phyloP scores from a whole-genome alignment of 2,113 vertebrate genomes.

The Murina feae region DNA sequence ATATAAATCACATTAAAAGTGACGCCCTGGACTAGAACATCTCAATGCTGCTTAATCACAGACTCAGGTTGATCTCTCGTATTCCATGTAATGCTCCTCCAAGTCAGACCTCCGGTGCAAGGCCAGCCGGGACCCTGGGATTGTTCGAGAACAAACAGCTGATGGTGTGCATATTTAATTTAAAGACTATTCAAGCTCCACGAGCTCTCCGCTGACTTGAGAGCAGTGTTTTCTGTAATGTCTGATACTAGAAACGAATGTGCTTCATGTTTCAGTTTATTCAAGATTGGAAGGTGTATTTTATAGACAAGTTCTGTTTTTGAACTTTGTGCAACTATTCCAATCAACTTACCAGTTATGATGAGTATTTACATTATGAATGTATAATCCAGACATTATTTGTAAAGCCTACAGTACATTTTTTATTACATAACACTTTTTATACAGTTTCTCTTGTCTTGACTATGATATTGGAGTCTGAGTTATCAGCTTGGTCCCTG shows the following conservation, averaged over 20 bases:
- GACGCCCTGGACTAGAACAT: conserved; percentile 94
- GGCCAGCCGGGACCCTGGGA: conserved; percentile 75
- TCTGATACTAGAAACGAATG: conserved; percentile 85
- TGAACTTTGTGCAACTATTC: conserved; percentile 82
- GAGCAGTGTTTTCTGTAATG: conserved; percentile 77
- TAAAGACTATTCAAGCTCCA: conserved; percentile 83
- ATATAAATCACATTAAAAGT: conserved; percentile 83
- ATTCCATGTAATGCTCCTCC: conserved; percentile 82
- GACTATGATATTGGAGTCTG: conserved; percentile 78
- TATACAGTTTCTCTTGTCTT: conserved; percentile 82
- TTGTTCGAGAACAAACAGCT: conserved; percentile 73
- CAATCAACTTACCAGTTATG: conserved; percentile 89
- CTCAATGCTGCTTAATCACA: conserved; percentile 97
- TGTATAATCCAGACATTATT: conserved; percentile 84
- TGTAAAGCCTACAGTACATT: conserved; percentile 81
- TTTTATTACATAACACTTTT: conserved; percentile 83
- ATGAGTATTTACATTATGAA: conserved; percentile 89
- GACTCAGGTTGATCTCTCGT: conserved; percentile 95
- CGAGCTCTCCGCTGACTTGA: conserved; percentile 73
- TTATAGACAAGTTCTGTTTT: conserved; percentile 80
- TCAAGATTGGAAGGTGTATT: conserved; percentile 81
- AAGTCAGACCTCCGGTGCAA: conserved; percentile 77
- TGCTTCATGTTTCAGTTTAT: conserved; percentile 79
- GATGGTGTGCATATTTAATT: conserved; percentile 82
- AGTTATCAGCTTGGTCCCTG: conserved; percentile 82